Percentiles rank a stretch among this genome's conserved stretches.
Conservation (phyloP, 1,140 invertebrate species). For the Eufriesea mexicana region DNA sequence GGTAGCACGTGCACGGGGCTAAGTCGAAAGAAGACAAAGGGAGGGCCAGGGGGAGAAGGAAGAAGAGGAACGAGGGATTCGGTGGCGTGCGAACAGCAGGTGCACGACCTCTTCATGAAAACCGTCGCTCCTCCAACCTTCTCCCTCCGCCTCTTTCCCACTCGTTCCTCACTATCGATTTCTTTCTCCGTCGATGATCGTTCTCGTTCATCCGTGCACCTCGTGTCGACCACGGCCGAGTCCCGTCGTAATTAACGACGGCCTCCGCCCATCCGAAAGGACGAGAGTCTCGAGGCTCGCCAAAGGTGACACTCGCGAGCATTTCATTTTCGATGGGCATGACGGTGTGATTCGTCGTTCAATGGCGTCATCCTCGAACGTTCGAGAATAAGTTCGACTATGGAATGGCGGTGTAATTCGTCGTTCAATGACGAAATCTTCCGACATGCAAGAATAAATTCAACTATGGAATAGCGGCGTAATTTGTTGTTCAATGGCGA, state of each 20-base stretch:
- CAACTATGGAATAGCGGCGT: too few species aligned
- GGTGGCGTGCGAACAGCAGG: constrained; percentile 79
- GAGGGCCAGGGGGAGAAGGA: neutral
- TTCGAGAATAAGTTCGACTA: too few species aligned
- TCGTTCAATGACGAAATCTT: too few species aligned
- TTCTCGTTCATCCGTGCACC: constrained; percentile 18
- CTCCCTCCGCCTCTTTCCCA: constrained; percentile 38
- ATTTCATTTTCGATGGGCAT: too few species aligned
- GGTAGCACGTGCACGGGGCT: constrained; percentile 42
- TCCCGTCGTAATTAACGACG: constrained; percentile 65
- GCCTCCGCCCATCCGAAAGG: constrained; percentile 5
- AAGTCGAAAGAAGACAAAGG: constrained; percentile 13
- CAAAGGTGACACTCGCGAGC: constrained; percentile 44
- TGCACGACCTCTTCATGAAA: constrained; percentile 76
- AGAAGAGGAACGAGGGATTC: constrained; percentile 42
- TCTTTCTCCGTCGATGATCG: constrained; percentile 27
- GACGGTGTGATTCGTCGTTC: too few species aligned
- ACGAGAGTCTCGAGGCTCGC: neutral
- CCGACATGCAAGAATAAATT: too few species aligned
- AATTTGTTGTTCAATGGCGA: too few species aligned
- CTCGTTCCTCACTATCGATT: constrained; percentile 33
- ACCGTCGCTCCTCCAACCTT: constrained; percentile 55
- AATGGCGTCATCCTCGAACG: too few species aligned
- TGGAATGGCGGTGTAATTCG: too few species aligned
- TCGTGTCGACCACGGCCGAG: constrained; percentile 65